Base-by-base conservation (phyloP, 2,888 invertebrate species). In the Gymnocheta viridis region DNA sequence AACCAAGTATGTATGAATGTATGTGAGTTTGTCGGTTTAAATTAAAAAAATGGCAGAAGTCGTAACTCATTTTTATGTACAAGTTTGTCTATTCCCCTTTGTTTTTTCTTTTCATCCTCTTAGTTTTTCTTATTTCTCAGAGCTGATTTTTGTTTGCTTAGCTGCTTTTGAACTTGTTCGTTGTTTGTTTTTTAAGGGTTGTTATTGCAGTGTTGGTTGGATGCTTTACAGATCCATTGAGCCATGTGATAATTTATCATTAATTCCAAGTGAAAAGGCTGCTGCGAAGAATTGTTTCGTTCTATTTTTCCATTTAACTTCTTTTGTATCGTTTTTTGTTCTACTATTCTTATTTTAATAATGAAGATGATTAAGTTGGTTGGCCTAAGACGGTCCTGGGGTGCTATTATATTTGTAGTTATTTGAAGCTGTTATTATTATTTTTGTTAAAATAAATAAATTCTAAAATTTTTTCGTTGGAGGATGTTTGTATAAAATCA, bases 61-160 rank as follows among this genome's bases (percentile, higher is more conserved):
- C 89, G 89, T 90, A 91, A 91, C 89, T 90, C 90, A 90, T 89
- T 89, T 91, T 89, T 89, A 90, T 89, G 88, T 87, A 86, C 87
- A 89, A 77, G 83, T 82, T 85, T 84, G 80, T 80, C 82, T 85
- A 77, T 82, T 76, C 62, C 56, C 78, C 82, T 85, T 82, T 85
- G 79, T 79, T 70, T 85, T n/a, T 79, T 35, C 69, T 67, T 82
- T 78, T 49, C 29, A 41, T 70, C 58, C 73, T 82, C 70, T 54
- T 83, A 56, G 29, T 72, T 72, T 72, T 80, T 49, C 38, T 73
- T 64, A 54, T 74, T 64, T 77, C 73, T 77, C 67, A 77, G 79
- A 83, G 78, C 73, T 69, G 27, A 44, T 64, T 51, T 58, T 54
- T 77, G 76, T 70, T 77, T 78, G 66, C 64, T 74, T 69, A 73